phyloP scores from a whole-genome alignment of 2,797 vertebrate species.

The Lepilemur ruficaudatus region DNA sequence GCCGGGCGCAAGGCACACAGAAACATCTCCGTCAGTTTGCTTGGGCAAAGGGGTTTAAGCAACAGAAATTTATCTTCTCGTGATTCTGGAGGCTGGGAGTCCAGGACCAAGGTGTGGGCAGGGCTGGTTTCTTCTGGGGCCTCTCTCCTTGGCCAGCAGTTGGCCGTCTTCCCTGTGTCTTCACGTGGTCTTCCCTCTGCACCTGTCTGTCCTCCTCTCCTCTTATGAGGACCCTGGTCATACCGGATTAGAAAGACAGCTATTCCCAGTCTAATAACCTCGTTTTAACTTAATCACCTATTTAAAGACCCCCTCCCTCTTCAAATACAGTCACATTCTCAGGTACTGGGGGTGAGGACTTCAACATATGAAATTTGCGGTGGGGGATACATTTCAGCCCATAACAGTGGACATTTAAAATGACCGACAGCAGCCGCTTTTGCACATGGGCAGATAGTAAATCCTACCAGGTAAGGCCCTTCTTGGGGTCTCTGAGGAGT shows the following conservation, averaged over 20 bases:
- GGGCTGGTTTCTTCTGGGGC: background rate
- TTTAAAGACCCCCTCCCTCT: background rate
- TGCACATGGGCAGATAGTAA: background rate
- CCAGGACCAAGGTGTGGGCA: background rate
- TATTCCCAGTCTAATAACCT: background rate
- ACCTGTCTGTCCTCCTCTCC: background rate
- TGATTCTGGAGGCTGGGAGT: background rate
- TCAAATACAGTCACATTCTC: background rate
- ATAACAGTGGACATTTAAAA: background rate
- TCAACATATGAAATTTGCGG: background rate
- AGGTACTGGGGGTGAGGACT: background rate
- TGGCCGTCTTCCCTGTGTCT: background rate
- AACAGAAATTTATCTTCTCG: background rate
- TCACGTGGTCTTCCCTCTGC: fast-evolving
- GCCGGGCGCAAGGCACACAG: fast-evolving
- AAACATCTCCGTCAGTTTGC: fast-evolving
- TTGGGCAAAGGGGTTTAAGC: background rate
- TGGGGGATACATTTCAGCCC: background rate
- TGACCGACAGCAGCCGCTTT: background rate
- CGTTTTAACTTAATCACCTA: background rate
- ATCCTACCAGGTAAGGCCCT: background rate
- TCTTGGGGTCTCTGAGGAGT: background rate
- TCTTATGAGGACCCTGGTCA: background rate
- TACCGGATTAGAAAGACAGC: background rate
- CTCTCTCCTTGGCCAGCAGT: background rate